These are phyloP conservation scores for Sabellastarte sp. DNA, from an alignment of 2,888 invertebrate genomes.

Conservation along the genomic window DNA sequence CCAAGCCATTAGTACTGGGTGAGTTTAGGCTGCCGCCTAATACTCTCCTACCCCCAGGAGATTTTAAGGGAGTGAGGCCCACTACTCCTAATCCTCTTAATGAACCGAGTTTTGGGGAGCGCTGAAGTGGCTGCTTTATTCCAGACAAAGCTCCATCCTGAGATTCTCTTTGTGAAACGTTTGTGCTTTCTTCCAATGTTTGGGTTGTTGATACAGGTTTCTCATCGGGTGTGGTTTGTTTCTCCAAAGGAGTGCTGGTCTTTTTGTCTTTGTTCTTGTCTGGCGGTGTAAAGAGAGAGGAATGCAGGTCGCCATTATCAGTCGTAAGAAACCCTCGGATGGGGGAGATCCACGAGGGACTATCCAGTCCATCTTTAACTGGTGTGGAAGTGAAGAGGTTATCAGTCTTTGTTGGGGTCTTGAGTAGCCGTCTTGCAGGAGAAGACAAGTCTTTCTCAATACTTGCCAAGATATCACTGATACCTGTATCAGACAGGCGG, in stretches of 20 bases:
- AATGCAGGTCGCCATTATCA: not conserved
- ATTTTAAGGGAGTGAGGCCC: not conserved
- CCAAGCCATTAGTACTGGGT: not conserved
- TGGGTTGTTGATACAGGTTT: not conserved
- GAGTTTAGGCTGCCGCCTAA: too few relatives aligned
- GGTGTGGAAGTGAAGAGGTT: not conserved
- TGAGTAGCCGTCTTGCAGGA: not conserved
- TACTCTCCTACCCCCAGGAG: too few relatives aligned
- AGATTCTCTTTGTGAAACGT: too few relatives aligned
- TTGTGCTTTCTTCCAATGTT: not conserved
- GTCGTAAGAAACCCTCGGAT: not conserved
- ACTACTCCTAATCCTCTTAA: not conserved
- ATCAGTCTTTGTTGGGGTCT: not conserved
- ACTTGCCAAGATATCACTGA: not conserved
- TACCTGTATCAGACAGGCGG: not conserved
- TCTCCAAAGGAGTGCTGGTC: conserved; percentile 2
- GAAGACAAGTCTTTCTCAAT: conserved; percentile 1
- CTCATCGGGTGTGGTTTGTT: not conserved
- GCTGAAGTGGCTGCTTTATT: not conserved
- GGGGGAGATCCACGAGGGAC: conserved; percentile 1
- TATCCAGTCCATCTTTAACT: not conserved
- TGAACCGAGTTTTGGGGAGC: not conserved
- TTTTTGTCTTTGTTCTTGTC: not conserved
- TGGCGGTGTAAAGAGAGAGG: not conserved
- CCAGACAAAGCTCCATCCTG: not conserved